A percentile compares a stretch with the other conserved stretches of the same genome.
These are phyloP conservation scores for Microcebus griseorufus DNA, from an alignment of 2,113 vertebrate genomes.

Conservation along the genomic window DNA sequence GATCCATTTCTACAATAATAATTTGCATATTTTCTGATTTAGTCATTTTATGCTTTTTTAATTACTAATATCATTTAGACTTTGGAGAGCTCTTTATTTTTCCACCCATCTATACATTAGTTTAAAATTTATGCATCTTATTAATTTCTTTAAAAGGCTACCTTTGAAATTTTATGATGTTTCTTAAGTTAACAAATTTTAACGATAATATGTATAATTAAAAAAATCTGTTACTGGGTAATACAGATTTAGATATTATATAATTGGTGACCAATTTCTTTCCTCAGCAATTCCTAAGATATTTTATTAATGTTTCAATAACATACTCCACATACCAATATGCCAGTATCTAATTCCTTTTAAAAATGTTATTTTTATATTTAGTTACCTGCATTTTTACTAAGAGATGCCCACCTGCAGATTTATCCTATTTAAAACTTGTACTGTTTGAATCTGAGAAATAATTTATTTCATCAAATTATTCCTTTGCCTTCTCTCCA, in stretches of 20 bases:
- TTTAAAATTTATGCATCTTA: not conserved
- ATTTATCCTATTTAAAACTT: not conserved
- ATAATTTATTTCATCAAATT: not conserved
- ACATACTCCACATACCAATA: not conserved
- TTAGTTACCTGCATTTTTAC: not conserved
- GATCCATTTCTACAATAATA: not conserved
- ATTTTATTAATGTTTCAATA: not conserved
- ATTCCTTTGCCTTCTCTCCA: not conserved
- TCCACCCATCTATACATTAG: not conserved
- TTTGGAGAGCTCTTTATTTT: not conserved
- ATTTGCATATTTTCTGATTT: not conserved
- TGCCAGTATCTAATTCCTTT: not conserved
- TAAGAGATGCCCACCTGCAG: not conserved
- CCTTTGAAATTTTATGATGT: not conserved
- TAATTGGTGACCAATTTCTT: not conserved
- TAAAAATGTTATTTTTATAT: not conserved
- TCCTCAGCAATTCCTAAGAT: not conserved
- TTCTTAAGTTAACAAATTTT: not conserved
- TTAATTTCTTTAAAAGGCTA: not conserved
- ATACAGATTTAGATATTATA: not conserved
- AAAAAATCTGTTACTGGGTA: not conserved
- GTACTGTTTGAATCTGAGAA: not conserved
- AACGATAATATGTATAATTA: not conserved
- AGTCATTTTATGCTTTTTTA: not conserved
- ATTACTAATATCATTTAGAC: not conserved